Base-by-base conservation (phyloP, 2,797 vertebrate genomes). In the Potorous gilbertii region DNA sequence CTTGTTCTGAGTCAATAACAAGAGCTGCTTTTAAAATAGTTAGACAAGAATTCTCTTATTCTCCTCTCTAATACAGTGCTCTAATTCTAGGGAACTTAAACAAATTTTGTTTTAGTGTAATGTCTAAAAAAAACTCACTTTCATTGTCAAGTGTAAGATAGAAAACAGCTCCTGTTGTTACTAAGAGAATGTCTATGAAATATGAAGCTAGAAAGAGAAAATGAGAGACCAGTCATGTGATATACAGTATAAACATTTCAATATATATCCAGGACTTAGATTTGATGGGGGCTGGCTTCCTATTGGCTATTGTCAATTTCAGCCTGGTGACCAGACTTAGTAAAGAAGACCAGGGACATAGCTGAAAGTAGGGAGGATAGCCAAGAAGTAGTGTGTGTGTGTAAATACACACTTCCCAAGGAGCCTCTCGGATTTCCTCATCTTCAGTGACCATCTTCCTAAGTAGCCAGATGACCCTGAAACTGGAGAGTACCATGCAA, bases 1-100 rank as follows among this genome's bases (percentile, higher is more conserved):
- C 21, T 87, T 87, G 96, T 97, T 98, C 93, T 97, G 94, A 94
- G 59, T 97, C 93, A 92, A 93, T 92, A 96, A 97, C 21, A 97
- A 92, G 62, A 94, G 93, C 96, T 98, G 93, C 94, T 98, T 98
- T 98, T 96, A 98, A 96, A 98, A 98, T 54, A 74, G 31, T 14
- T 97, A 94, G 91, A 96, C 92, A 98, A 98, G 98, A 95, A 97
- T 93, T 93, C 92, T 98, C 96, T 87, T 96, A 74, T 95, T 95
- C 96, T 96, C 98, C 96, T 98, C 98, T 96, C 93, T 94, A 93
- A 98, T 95, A 95, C 89, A 93, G n/a, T 96, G 66, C 92, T 95
- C 97, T 97, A 93, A 96, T 97, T 98, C 97, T 96, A 96, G 0
- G 56, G 87, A 91, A 97, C 50, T 97, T 96, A 97, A 93, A 93